These are phyloP conservation scores for Heliothis virescens DNA, from an alignment of 1,140 invertebrate genomes.

Conservation along the genomic window DNA sequence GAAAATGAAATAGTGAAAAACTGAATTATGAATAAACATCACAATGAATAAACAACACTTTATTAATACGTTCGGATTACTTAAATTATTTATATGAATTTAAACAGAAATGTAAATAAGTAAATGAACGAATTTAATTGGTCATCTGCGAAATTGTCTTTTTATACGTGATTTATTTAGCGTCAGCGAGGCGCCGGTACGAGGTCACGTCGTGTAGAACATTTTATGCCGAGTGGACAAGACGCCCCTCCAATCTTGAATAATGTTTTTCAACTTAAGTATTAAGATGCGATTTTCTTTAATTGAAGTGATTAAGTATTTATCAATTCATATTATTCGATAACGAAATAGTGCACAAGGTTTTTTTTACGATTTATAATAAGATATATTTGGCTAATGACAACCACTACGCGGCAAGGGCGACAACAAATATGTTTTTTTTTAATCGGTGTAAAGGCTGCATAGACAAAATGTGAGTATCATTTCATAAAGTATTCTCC, in stretches of 20 bases:
- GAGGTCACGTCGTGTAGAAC: conserved; percentile 69
- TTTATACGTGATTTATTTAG: conserved; percentile 79
- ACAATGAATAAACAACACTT: too few relatives aligned
- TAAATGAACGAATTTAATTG: neutral
- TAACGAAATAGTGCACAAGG: too few relatives aligned
- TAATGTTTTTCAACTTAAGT: neutral
- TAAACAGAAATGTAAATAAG: neutral
- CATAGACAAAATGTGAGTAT: conserved; percentile 1
- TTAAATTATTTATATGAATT: neutral
- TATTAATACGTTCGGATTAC: too few relatives aligned
- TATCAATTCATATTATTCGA: too few relatives aligned
- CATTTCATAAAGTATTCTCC: neutral
- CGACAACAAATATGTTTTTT: too few relatives aligned
- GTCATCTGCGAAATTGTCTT: conserved; percentile 73
- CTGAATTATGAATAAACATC: too few relatives aligned
- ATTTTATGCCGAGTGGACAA: conserved; percentile 56
- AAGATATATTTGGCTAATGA: too few relatives aligned
- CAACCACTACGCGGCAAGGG: too few relatives aligned
- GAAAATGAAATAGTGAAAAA: too few relatives aligned
- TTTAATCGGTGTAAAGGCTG: neutral
- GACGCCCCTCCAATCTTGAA: conserved; percentile 30
- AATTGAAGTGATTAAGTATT: too few relatives aligned
- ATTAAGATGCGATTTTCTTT: neutral
- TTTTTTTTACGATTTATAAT: too few relatives aligned
- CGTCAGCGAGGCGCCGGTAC: conserved; percentile 69